Evolutionary conservation across 2,797 vertebrate species (phyloP).

Genomic region (Phyllotis vaccarum): DNA sequence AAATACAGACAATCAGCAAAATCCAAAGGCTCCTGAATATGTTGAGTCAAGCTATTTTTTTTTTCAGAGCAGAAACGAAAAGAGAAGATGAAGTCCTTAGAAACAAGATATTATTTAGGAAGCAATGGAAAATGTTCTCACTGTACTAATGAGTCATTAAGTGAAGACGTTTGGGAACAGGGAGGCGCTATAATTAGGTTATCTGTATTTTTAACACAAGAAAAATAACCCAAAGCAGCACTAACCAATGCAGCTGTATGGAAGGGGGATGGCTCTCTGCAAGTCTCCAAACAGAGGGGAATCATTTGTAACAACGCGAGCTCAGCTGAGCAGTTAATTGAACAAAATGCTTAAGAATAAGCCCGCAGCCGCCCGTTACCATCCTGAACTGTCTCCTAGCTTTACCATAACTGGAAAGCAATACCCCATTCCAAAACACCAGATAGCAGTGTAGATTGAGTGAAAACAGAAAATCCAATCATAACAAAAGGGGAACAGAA

Average conservation of each 20-base stretch:
- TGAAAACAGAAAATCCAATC: slow-evolving; percentile 74
- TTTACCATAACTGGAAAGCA: slow-evolving; percentile 57
- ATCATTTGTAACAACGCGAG: slow-evolving; percentile 81
- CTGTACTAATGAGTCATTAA: slow-evolving; percentile 84
- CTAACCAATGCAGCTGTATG: slow-evolving; percentile 83
- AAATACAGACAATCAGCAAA: slow-evolving; percentile 79
- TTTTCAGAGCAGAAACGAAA: slow-evolving; percentile 71
- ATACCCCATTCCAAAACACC: slow-evolving; percentile 68
- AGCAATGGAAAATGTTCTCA: slow-evolving; percentile 76
- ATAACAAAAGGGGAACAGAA: slow-evolving; percentile 79
- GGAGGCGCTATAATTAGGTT: slow-evolving; percentile 82
- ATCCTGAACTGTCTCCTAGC: slow-evolving; percentile 46
- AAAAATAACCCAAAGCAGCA: slow-evolving; percentile 77
- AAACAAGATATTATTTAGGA: slow-evolving; percentile 82
- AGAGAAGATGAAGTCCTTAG: slow-evolving; percentile 82
- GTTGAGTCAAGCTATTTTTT: slow-evolving; percentile 81
- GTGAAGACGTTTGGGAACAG: slow-evolving; percentile 81
- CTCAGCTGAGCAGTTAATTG: slow-evolving; percentile 84
- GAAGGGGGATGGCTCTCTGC: slow-evolving; percentile 77
- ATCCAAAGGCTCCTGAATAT: slow-evolving; percentile 74
- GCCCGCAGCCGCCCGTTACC: slow-evolving; percentile 37
- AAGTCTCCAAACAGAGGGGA: slow-evolving; percentile 82
- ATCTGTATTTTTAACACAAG: slow-evolving; percentile 82
- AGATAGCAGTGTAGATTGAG: slow-evolving; percentile 72
- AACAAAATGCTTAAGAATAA: slow-evolving; percentile 80